Evolutionary conservation across 1,140 invertebrate species (phyloP).

Genomic region (Branchinecta lindahli): DNA sequence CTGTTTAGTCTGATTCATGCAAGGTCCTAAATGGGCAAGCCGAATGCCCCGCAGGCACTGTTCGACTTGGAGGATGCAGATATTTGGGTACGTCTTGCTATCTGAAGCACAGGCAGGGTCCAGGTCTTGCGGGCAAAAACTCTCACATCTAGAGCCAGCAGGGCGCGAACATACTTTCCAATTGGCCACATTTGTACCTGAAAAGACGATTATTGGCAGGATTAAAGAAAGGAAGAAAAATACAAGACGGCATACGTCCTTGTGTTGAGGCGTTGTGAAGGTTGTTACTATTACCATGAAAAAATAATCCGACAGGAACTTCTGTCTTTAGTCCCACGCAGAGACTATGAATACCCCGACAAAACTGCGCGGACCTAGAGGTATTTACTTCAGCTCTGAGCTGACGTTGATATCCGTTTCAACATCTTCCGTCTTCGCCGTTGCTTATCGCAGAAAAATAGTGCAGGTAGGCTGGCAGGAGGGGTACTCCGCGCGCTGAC

Average conservation of each 20-base stretch:
- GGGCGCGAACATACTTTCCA: conserved; percentile 15
- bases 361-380: no score
- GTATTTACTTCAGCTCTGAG: no score
- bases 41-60: conserved; percentile 38
- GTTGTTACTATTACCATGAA: no score
- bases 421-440: no score
- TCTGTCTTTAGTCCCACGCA: no score
- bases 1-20: conserved; percentile 64
- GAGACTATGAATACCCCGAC: no score
- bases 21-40: conserved; percentile 63
- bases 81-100: conserved; percentile 19
- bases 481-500: no score
- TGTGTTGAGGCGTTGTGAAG: background rate
- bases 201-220: background rate
- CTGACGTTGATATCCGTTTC: no score
- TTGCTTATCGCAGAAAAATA: no score
- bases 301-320: no score
- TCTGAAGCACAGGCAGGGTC: conserved; percentile 22
- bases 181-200: conserved; percentile 17
- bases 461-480: no score
- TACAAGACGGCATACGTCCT: background rate
- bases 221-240: no score
- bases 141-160: conserved; percentile 17
- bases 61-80: conserved; percentile 19
- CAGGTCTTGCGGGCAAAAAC: conserved; percentile 16